Conservation (phyloP, 2,888 invertebrate genomes). For the Vesta saturnalis region DNA sequence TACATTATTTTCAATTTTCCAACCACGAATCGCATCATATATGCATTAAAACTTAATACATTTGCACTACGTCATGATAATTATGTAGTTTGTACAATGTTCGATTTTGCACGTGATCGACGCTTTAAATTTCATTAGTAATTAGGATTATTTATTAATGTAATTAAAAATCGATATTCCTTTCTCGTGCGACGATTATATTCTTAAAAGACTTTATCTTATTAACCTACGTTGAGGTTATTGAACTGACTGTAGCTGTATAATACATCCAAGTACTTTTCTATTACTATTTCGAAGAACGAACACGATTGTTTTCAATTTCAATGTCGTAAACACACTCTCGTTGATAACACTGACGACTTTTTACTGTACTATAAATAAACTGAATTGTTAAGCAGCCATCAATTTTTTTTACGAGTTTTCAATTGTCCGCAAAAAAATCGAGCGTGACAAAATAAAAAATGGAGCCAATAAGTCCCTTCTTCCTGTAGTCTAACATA, state of each 20-base stretch:
- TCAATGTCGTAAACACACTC: background rate
- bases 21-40: no score
- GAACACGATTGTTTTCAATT: background rate
- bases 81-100: no score
- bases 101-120: background rate
- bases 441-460: background rate
- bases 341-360: background rate
- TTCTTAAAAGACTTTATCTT: background rate
- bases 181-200: background rate
- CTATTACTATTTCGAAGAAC: background rate
- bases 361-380: no score
- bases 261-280: no score
- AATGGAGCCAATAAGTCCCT: background rate
- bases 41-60: no score
- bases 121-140: background rate
- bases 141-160: background rate
- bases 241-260: background rate
- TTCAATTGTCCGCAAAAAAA: no score
- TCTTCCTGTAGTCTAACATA: slow-evolving; percentile 1
- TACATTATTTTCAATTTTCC: background rate
- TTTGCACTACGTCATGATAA: background rate
- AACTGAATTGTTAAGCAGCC: background rate
- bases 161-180: background rate
- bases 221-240: background rate
- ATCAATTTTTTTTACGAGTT: no score